A percentile compares a stretch with the other conserved stretches of the same genome.
phyloP scores from a whole-genome alignment of 2,888 invertebrate species.

The Nesidiocoris tenuis region DNA sequence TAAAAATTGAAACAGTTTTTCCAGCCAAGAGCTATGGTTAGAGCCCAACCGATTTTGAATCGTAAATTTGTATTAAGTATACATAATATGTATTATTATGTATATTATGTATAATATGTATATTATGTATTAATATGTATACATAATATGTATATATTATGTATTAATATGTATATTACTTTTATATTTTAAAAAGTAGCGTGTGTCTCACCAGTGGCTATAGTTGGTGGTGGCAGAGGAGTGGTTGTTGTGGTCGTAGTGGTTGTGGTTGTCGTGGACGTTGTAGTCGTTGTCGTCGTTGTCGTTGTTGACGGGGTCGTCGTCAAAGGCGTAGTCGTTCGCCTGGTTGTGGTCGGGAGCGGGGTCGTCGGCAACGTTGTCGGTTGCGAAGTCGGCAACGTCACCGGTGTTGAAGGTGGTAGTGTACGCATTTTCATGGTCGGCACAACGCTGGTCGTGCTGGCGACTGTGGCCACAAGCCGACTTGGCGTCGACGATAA shows the following conservation, averaged over 20 bases:
- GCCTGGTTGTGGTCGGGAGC: slow-evolving; percentile 46
- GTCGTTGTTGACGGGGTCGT: slow-evolving; percentile 53
- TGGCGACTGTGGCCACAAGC: slow-evolving; percentile 58
- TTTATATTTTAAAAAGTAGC: no score
- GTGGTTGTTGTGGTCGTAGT: slow-evolving; percentile 51
- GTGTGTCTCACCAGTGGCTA: slow-evolving; percentile 55
- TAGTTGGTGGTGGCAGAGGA: slow-evolving; percentile 52
- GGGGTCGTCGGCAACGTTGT: slow-evolving; percentile 49
- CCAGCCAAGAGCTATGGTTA: no score
- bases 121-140: no score
- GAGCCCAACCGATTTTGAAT: no score
- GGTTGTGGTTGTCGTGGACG: slow-evolving; percentile 50
- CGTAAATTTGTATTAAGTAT: no score
- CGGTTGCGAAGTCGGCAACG: slow-evolving; percentile 48
- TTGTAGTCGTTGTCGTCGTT: slow-evolving; percentile 53
- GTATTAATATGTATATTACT: no score
- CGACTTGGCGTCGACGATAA: slow-evolving; percentile 52
- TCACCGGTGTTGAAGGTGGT: slow-evolving; percentile 50
- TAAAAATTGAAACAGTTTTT: no score
- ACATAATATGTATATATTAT: no score
- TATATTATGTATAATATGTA: no score
- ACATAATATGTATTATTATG: no score
- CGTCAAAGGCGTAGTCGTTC: slow-evolving; percentile 46
- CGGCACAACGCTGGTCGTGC: slow-evolving; percentile 33
- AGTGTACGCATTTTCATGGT: slow-evolving; percentile 13